phyloP scores from a whole-genome alignment of 1,140 invertebrate species.

The Meloidogyne hapla region DNA sequence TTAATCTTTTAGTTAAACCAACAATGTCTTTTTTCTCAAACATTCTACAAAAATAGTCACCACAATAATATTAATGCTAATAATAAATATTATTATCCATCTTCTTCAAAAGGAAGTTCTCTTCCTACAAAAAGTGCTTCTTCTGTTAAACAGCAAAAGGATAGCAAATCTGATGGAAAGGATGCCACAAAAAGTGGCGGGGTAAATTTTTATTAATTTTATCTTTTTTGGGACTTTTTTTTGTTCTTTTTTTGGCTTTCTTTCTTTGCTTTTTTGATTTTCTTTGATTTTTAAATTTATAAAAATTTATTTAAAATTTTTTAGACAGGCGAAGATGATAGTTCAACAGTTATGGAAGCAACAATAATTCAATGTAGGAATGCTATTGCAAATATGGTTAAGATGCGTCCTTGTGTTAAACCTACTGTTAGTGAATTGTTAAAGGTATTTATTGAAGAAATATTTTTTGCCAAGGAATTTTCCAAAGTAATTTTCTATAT shows the following conservation, averaged over 20 bases:
- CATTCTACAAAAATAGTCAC: not conserved
- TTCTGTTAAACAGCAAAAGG: not conserved
- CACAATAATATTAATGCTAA: not conserved
- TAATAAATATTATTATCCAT: not conserved
- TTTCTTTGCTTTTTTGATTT: not conserved
- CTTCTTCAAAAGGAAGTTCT: not conserved
- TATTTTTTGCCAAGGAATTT: not conserved
- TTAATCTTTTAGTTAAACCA: not conserved
- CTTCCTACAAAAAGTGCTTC: not conserved
- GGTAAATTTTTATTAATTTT: not conserved
- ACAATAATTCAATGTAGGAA: slow-evolving; percentile 54
- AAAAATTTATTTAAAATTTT: slow-evolving; percentile 16
- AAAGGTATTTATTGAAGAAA: slow-evolving; percentile 44
- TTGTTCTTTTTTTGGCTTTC: slow-evolving; percentile 27
- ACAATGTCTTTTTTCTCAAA: slow-evolving; percentile 2
- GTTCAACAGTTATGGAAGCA: slow-evolving; percentile 62
- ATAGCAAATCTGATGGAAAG: not conserved
- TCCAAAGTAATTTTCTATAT: no score
- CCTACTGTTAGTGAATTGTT: slow-evolving; percentile 51
- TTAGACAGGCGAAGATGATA: slow-evolving; percentile 62
- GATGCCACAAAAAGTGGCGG: not conserved
- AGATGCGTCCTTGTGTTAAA: slow-evolving; percentile 51
- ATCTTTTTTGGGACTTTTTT: slow-evolving; percentile 22
- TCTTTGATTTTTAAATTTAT: not conserved
- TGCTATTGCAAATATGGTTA: slow-evolving; percentile 55